Percentiles rank a stretch among this genome's conserved stretches.
These are phyloP conservation scores for Shinisaurus crocodilurus DNA, from an alignment of 2,113 vertebrate species.

Conservation along the genomic window DNA sequence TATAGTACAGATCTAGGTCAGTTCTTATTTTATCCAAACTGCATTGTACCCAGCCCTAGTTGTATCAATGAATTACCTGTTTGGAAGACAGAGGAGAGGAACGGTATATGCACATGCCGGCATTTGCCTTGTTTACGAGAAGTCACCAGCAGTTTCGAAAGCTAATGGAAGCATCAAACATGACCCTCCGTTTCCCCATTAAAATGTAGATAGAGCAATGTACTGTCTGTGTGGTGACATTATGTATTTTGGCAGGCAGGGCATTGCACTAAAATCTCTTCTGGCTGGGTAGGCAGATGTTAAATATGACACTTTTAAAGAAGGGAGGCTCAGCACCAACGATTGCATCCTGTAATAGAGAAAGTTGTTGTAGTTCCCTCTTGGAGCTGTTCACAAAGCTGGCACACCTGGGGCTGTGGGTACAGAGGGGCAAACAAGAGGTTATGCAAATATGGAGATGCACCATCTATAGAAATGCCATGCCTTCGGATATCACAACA, in stretches of 20 bases:
- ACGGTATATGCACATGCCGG: not conserved
- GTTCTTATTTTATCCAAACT: slow-evolving; percentile 15
- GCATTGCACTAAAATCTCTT: slow-evolving; percentile 24
- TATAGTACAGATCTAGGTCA: not conserved
- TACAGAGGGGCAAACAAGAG: no score
- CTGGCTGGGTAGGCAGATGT: slow-evolving; percentile 5
- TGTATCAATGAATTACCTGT: slow-evolving; percentile 31
- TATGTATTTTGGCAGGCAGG: not conserved
- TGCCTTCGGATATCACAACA: no score
- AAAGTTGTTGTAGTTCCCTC: not conserved
- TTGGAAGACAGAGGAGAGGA: slow-evolving; percentile 7
- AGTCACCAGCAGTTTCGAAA: slow-evolving; percentile 21
- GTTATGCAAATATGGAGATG: not conserved
- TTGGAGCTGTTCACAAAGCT: no score
- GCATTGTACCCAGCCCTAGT: not conserved
- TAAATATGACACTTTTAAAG: slow-evolving; percentile 20
- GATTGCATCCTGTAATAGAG: not conserved
- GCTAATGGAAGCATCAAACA: slow-evolving; percentile 41
- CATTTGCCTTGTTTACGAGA: slow-evolving; percentile 19
- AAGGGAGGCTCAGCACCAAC: not conserved
- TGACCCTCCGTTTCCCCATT: slow-evolving; percentile 34
- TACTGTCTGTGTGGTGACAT: not conserved
- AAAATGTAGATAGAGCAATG: slow-evolving; percentile 36
- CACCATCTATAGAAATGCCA: no score
- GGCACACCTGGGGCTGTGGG: no score